Evolutionary conservation across 2,797 vertebrate species (phyloP).

Genomic region (Spinus olivaceus): DNA sequence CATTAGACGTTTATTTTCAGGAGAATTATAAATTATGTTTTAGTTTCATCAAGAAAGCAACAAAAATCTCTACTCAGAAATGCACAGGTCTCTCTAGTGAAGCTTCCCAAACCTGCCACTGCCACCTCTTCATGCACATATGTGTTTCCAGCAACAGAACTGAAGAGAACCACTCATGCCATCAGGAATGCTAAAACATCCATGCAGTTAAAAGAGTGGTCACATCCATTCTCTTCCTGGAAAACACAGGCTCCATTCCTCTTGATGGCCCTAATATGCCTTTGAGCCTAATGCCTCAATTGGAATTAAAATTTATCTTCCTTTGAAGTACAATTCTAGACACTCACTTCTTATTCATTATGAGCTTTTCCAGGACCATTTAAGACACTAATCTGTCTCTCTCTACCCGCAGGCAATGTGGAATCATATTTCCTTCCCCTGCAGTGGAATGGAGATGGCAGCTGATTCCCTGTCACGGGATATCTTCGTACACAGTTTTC

Average conservation of each 20-base stretch:
- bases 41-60: not conserved
- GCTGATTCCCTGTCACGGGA: not conserved
- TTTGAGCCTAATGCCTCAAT: not conserved
- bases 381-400: constrained; percentile 6
- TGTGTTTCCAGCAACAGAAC: not conserved
- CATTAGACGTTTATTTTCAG: not conserved
- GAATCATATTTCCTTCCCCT: constrained; percentile 26
- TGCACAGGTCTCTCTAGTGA: not conserved
- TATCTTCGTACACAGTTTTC: not conserved
- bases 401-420: not conserved
- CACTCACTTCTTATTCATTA: constrained; percentile 54
- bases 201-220: not conserved
- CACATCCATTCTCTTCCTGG: not conserved
- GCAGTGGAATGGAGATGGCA: constrained; percentile 5
- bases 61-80: not conserved
- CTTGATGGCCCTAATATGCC: not conserved
- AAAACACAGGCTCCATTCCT: not conserved
- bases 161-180: not conserved
- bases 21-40: not conserved
- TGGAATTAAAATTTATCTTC: constrained; percentile 57
- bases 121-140: not conserved
- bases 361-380: constrained; percentile 53
- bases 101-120: not conserved
- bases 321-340: constrained; percentile 54
- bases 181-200: not conserved